These are phyloP conservation scores for Platycnemis pennipes DNA, from an alignment of 2,888 invertebrate genomes.

Conservation along the genomic window DNA sequence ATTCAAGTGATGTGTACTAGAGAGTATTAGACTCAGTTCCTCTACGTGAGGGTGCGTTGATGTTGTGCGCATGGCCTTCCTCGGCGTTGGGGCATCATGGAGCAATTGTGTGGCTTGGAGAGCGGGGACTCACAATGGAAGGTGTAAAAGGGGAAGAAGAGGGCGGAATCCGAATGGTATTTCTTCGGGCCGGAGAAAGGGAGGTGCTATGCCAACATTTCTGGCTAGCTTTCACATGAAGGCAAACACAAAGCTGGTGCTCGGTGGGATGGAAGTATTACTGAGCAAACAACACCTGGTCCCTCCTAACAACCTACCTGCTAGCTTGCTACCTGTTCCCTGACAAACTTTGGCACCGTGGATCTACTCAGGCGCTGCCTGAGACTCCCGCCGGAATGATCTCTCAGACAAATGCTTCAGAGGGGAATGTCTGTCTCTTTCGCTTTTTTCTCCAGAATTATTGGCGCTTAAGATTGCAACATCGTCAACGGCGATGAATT, in stretches of 20 bases:
- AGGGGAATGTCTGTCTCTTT: background rate
- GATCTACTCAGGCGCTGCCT: background rate
- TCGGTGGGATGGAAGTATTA: background rate
- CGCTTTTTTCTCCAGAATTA: background rate
- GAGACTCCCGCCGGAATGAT: background rate
- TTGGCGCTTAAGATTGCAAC: background rate
- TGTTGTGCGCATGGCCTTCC: background rate
- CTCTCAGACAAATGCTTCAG: background rate
- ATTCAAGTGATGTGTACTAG: no score
- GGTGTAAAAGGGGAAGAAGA: background rate
- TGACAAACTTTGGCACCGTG: background rate
- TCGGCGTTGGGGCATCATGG: background rate
- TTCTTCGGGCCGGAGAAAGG: background rate
- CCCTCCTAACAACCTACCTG: conserved; percentile 22
- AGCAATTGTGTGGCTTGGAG: no score
- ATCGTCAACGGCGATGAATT: background rate
- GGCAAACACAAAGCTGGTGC: conserved; percentile 22
- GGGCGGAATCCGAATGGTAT: conserved; percentile 12
- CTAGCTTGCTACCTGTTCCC: conserved; percentile 17
- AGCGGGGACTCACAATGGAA: background rate
- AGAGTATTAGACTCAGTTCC: no score
- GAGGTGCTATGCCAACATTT: conserved; percentile 10
- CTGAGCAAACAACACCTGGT: conserved; percentile 60
- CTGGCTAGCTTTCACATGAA: background rate
- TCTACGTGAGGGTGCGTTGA: no score